A percentile compares a stretch with the other conserved stretches of the same genome.
These are phyloP conservation scores for Bactericera cockerelli DNA, from an alignment of 1,140 invertebrate genomes.

Conservation along the genomic window DNA sequence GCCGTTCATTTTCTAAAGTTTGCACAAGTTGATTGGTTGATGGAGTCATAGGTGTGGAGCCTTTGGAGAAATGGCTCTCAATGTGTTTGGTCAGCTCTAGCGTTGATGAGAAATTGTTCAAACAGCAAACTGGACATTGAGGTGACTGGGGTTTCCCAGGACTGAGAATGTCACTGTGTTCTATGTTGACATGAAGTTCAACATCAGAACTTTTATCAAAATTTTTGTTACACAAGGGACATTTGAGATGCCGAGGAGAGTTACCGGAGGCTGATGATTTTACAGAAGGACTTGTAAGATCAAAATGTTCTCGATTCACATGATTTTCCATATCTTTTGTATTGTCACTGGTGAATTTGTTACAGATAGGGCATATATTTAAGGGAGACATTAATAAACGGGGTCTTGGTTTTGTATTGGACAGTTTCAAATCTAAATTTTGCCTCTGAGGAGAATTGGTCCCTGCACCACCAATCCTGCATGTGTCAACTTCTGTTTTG, in stretches of 20 bases:
- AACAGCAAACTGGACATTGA: conserved; percentile 37
- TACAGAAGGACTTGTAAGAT: conserved; percentile 58
- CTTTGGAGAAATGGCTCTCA: conserved; percentile 44
- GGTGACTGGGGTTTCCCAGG: conserved; percentile 27
- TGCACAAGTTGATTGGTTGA: conserved; percentile 35
- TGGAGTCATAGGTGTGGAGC: conserved; percentile 4
- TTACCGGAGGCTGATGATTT: conserved; percentile 31
- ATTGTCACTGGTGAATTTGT: conserved; percentile 32
- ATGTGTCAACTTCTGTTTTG: neutral
- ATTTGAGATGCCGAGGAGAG: conserved; percentile 34
- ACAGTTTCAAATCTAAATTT: conserved; percentile 2
- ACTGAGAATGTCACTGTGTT: conserved; percentile 57
- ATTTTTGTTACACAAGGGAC: conserved; percentile 53
- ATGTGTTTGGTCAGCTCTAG: conserved; percentile 45
- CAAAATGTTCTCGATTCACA: conserved; percentile 68
- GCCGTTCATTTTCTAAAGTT: conserved; percentile 41
- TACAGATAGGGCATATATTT: neutral
- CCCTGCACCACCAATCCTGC: neutral
- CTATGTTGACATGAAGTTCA: conserved; percentile 70
- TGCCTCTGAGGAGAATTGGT: conserved; percentile 3
- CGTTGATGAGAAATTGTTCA: conserved; percentile 33
- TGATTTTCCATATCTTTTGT: conserved; percentile 62
- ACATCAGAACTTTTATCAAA: conserved; percentile 59
- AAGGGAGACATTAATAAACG: neutral
- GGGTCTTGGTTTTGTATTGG: neutral